Evolutionary conservation across 2,888 invertebrate genomes (phyloP).

Genomic region (Hololepta plana): DNA sequence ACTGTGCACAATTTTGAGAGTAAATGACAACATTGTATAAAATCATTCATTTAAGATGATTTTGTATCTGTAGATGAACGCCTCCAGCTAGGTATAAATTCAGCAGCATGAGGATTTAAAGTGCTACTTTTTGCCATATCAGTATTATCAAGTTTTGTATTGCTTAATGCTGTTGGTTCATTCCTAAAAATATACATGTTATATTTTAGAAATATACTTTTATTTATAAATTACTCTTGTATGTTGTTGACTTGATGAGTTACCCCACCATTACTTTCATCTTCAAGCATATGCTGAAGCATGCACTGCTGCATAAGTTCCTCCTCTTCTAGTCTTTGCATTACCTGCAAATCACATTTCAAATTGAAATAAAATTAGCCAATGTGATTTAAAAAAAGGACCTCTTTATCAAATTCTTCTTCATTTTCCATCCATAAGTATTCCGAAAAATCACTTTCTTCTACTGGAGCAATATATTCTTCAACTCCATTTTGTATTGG

Average conservation of each 20-base stretch:
- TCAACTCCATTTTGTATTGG: no score
- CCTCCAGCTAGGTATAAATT: constrained; percentile 48
- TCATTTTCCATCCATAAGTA: constrained; percentile 93
- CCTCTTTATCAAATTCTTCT: constrained; percentile 84
- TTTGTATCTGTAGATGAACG: constrained; percentile 7
- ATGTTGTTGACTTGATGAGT: constrained; percentile 23
- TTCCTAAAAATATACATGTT: constrained; percentile 2
- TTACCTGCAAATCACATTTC: constrained; percentile 37
- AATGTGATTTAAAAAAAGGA: constrained; percentile 17
- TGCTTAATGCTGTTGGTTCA: no score
- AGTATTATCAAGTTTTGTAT: no score
- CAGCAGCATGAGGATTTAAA: constrained; percentile 69
- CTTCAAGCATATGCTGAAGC: constrained; percentile 42
- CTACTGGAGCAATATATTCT: no score
- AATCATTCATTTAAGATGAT: constrained; percentile 5
- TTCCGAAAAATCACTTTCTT: constrained; percentile 65
- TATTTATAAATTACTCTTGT: constrained; percentile 11
- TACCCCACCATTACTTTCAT: constrained; percentile 34
- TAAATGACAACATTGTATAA: no score
- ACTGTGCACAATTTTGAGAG: no score
- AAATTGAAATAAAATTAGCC: neutral
- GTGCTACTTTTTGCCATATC: constrained; percentile 42
- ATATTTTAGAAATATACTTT: constrained; percentile 1
- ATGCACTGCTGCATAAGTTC: constrained; percentile 77
- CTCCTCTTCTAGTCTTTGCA: constrained; percentile 73